These are phyloP conservation scores for Anticlea derivata DNA, from an alignment of 2,888 invertebrate species.

Conservation along the genomic window DNA sequence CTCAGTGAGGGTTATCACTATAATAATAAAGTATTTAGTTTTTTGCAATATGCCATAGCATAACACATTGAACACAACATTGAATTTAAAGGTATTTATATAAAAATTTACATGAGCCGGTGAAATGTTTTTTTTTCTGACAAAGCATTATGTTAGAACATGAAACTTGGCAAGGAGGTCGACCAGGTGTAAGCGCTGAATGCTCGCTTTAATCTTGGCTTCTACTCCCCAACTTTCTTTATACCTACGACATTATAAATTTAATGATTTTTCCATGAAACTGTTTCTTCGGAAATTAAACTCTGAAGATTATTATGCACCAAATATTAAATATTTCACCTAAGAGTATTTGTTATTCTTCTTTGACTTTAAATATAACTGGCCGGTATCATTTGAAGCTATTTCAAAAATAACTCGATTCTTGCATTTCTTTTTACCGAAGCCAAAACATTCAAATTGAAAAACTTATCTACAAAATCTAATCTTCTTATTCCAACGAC, in stretches of 20 bases:
- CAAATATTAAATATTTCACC: no score
- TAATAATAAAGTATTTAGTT: no score
- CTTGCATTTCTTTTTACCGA: no score
- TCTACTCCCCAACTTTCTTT: constrained; percentile 50
- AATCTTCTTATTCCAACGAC: constrained; percentile 29
- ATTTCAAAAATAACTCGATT: no score
- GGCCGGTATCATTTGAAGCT: no score
- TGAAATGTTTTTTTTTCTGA: constrained; percentile 36
- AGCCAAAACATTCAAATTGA: constrained; percentile 19
- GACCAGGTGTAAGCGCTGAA: constrained; percentile 47
- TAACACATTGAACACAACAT: no score
- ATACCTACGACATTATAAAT: constrained; percentile 19
- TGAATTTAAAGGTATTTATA: no score
- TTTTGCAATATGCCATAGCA: no score
- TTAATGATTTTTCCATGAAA: neutral
- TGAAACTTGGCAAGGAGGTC: constrained; percentile 48
- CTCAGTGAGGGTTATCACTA: no score
- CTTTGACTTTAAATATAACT: no score
- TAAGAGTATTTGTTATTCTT: no score
- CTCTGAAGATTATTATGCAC: no score
- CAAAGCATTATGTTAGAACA: constrained; percentile 46
- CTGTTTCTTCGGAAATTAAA: neutral
- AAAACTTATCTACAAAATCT: constrained; percentile 14
- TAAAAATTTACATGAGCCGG: constrained; percentile 4
- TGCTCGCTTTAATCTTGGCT: constrained; percentile 53